These are phyloP conservation scores for Bubo scandiacus DNA, from an alignment of 2,113 vertebrate genomes.

Conservation along the genomic window DNA sequence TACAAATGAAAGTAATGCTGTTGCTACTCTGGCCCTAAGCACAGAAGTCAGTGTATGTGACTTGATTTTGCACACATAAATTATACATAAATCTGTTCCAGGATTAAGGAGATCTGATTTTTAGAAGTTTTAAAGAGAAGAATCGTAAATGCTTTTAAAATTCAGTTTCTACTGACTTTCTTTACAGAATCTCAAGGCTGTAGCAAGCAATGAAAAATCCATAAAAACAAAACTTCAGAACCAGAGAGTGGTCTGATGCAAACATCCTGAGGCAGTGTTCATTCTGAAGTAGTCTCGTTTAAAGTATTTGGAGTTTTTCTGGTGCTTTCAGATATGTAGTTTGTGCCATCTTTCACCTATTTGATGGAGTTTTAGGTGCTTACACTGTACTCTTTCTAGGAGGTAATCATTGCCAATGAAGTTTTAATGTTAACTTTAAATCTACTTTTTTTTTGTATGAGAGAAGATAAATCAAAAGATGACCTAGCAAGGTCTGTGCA, in stretches of 20 bases:
- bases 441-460: background rate
- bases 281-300: background rate
- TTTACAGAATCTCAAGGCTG: background rate
- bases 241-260: background rate
- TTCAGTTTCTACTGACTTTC: background rate
- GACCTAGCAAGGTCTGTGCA: background rate
- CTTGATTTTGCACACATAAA: background rate
- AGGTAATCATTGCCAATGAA: background rate
- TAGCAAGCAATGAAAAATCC: slow-evolving; percentile 7
- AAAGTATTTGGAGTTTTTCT: background rate
- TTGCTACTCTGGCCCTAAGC: background rate
- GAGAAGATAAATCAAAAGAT: background rate
- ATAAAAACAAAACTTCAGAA: slow-evolving; percentile 43
- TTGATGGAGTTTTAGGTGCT: background rate
- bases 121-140: background rate
- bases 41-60: background rate
- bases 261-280: slow-evolving; percentile 46
- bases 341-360: background rate
- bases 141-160: background rate
- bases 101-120: background rate
- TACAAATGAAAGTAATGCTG: background rate
- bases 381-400: background rate
- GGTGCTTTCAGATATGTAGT: background rate
- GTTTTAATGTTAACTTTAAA: background rate
- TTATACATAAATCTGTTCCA: slow-evolving; percentile 12